A percentile compares a stretch with the other conserved stretches of the same genome.
These are phyloP conservation scores for Daktulosphaira vitifoliae DNA, from an alignment of 1,140 invertebrate genomes.

Conservation along the genomic window DNA sequence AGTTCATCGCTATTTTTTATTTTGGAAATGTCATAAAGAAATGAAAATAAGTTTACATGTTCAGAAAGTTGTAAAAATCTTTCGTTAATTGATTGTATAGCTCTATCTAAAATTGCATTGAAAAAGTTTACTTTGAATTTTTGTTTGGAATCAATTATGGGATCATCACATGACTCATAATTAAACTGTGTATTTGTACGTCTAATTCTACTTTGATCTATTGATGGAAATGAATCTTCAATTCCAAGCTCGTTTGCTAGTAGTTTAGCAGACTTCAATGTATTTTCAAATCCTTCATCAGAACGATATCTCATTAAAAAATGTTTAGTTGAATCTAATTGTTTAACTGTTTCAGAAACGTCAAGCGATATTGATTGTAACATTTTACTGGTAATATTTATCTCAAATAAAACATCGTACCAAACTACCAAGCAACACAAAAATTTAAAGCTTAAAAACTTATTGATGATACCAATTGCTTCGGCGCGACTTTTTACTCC, in stretches of 20 bases:
- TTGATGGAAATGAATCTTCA: background rate
- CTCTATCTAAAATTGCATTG: background rate
- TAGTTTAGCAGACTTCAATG: slow-evolving; percentile 2
- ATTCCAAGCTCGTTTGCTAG: background rate
- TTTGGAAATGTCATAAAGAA: slow-evolving; percentile 6
- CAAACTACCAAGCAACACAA: slow-evolving; percentile 39
- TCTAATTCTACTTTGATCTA: background rate
- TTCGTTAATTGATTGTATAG: background rate
- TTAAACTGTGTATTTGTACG: background rate
- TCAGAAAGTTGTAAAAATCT: background rate
- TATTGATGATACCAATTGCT: slow-evolving; percentile 33
- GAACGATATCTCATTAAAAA: slow-evolving; percentile 5
- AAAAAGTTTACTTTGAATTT: slow-evolving; percentile 2
- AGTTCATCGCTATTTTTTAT: slow-evolving; percentile 1
- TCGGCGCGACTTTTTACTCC: slow-evolving; percentile 37
- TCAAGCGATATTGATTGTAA: background rate
- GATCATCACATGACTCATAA: background rate
- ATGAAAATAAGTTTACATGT: background rate
- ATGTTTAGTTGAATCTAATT: background rate
- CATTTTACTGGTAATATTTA: slow-evolving; percentile 39
- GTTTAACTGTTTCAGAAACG: background rate
- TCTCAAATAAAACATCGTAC: slow-evolving; percentile 40
- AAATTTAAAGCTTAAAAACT: slow-evolving; percentile 37
- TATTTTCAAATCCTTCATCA: slow-evolving; percentile 1
- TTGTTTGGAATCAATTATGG: background rate